A percentile compares a stretch with the other conserved stretches of the same genome.
Conservation (phyloP, 2,888 invertebrate genomes). For the Cylindroiulus punctatus region DNA sequence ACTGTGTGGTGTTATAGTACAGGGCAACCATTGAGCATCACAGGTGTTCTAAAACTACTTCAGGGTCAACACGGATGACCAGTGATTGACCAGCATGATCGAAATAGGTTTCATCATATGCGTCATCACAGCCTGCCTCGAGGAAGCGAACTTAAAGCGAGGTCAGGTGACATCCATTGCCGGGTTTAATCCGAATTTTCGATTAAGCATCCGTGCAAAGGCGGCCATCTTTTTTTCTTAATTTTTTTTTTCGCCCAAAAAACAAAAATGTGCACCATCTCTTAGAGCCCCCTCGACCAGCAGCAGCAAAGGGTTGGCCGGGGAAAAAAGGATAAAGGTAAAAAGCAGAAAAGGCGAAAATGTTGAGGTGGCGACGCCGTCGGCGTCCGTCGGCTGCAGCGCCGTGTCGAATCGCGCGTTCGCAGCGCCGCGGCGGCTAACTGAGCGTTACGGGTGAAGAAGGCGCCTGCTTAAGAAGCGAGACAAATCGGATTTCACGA, state of each 20-base stretch:
- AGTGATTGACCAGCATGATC: too few species aligned
- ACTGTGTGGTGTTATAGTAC: too few species aligned
- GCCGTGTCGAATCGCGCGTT: neutral
- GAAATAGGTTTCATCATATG: too few species aligned
- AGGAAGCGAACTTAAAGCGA: too few species aligned
- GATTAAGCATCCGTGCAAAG: neutral
- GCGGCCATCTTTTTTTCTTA: neutral
- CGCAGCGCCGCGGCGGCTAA: slow-evolving; percentile 2
- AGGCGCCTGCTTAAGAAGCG: slow-evolving; percentile 18
- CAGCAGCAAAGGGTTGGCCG: neutral
- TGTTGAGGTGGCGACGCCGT: neutral
- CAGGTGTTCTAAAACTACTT: too few species aligned
- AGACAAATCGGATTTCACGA: slow-evolving; percentile 3
- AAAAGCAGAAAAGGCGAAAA: neutral
- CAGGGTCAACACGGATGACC: too few species aligned
- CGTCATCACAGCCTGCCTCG: too few species aligned
- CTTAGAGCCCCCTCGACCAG: too few species aligned
- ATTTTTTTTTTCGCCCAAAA: too few species aligned
- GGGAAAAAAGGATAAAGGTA: neutral
- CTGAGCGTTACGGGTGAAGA: neutral
- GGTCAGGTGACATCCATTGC: neutral
- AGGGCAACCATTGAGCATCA: too few species aligned
- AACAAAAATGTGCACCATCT: too few species aligned
- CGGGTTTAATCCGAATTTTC: neutral
- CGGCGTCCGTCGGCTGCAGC: neutral